Evolutionary conservation across 2,797 vertebrate genomes (phyloP).

Genomic region (Benthosema pterotum): DNA sequence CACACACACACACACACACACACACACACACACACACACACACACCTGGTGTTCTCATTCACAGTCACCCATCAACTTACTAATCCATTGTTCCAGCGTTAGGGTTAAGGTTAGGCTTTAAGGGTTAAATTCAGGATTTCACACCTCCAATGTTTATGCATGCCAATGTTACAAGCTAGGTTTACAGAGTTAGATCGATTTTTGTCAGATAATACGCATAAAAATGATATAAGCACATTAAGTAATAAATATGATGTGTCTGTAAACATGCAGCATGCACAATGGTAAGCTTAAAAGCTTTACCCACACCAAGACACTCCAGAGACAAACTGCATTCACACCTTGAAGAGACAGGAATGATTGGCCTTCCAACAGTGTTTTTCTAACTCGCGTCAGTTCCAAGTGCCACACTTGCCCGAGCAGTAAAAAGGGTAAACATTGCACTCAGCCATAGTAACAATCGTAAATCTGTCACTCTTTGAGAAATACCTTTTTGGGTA

Average conservation of each 20-base stretch:
- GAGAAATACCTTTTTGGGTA: conserved; percentile 24
- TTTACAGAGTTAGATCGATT: conserved; percentile 18
- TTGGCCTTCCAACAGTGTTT: conserved; percentile 6
- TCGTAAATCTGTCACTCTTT: conserved; percentile 52
- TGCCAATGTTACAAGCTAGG: conserved; percentile 11
- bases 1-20: neutral
- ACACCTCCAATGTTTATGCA: conserved; percentile 7
- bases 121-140: neutral
- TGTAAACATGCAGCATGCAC: neutral
- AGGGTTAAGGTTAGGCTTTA: neutral
- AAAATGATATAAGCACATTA: neutral
- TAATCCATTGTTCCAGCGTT: neutral
- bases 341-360: conserved; percentile 6
- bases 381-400: conserved; percentile 20
- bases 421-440: conserved; percentile 48
- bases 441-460: conserved; percentile 40
- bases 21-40: conserved; percentile 11
- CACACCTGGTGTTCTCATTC: neutral
- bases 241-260: conserved; percentile 23
- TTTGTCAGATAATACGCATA: conserved; percentile 21
- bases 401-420: conserved; percentile 21
- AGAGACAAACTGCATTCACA: neutral
- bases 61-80: neutral
- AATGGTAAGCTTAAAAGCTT: neutral
- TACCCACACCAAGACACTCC: neutral